These are phyloP conservation scores for Ctenodactylus gundi DNA, from an alignment of 2,113 vertebrate genomes.

Conservation along the genomic window DNA sequence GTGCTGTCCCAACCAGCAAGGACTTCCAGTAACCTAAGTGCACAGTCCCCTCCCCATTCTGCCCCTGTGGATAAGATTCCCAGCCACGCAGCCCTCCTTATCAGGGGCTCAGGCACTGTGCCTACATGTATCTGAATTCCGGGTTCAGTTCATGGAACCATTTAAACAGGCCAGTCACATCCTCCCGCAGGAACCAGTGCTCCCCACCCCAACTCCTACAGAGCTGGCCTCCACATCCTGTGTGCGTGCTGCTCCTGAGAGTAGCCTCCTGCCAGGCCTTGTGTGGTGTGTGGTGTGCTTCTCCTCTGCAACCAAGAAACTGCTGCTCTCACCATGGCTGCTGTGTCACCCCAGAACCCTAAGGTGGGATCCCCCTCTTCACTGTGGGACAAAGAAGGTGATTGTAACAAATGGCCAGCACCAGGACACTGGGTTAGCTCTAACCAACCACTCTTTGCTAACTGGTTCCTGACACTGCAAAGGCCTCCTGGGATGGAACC, in stretches of 20 bases:
- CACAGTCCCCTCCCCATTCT: background rate
- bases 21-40: background rate
- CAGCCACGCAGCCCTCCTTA: background rate
- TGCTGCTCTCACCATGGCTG: background rate
- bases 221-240: background rate
- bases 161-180: background rate
- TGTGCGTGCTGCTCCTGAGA: background rate
- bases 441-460: background rate
- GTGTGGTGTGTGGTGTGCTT: background rate
- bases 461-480: background rate
- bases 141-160: background rate
- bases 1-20: background rate
- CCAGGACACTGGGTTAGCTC: background rate
- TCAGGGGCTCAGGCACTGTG: background rate
- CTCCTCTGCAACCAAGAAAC: background rate
- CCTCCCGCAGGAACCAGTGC: background rate
- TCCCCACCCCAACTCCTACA: background rate
- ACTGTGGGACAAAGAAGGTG: background rate
- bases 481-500: background rate
- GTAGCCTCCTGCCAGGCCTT: background rate
- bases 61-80: background rate
- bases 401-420: too few species aligned
- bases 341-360: background rate
- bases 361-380: background rate
- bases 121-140: background rate